Percentiles rank a stretch among this genome's conserved stretches.
Conservation (phyloP, 2,113 vertebrate species). For the Suncus etruscus region DNA sequence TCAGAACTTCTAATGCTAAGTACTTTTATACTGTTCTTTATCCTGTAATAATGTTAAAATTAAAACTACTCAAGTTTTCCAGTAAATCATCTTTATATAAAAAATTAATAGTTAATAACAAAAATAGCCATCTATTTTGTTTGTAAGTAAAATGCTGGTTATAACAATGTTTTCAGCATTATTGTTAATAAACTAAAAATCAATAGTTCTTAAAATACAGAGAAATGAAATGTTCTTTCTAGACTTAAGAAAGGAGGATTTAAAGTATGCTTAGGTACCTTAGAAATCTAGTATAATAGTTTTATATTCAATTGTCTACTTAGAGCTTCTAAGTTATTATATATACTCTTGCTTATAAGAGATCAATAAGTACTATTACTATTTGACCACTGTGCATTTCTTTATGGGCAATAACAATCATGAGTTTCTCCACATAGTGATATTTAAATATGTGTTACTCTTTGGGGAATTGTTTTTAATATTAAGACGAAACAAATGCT, state of each 20-base stretch:
- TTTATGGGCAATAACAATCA: constrained; percentile 78
- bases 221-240: constrained; percentile 73
- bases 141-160: constrained; percentile 43
- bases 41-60: constrained; percentile 49
- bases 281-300: constrained; percentile 49
- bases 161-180: constrained; percentile 37
- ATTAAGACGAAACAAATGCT: constrained; percentile 78
- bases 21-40: not conserved
- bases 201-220: constrained; percentile 69
- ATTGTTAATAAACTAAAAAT: constrained; percentile 46
- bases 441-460: constrained; percentile 84
- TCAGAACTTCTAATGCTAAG: not conserved
- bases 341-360: constrained; percentile 60
- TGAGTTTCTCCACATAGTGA: constrained; percentile 63
- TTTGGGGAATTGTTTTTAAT: constrained; percentile 70
- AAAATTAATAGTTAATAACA: constrained; percentile 20
- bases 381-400: constrained; percentile 57
- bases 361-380: constrained; percentile 68
- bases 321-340: constrained; percentile 54
- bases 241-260: constrained; percentile 55
- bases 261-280: constrained; percentile 54
- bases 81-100: constrained; percentile 32
- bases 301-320: not conserved
- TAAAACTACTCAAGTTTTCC: not conserved
- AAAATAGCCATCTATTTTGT: not conserved